Conservation (phyloP, 1,140 invertebrate species). For the Euura lappo region DNA sequence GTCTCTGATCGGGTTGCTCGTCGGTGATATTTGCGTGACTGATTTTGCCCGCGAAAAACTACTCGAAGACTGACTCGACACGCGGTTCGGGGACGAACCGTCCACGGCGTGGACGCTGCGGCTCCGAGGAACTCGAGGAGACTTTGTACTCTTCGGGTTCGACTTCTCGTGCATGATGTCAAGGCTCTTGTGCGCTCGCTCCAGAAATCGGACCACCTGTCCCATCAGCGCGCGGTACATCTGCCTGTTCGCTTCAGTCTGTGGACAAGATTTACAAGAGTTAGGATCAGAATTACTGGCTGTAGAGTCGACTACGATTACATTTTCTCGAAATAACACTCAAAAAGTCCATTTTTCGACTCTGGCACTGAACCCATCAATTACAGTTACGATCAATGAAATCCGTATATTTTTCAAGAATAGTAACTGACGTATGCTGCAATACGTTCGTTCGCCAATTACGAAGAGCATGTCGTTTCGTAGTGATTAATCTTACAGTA, state of each 20-base stretch:
- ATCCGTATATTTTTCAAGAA: too few relatives aligned
- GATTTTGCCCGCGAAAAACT: constrained; percentile 54
- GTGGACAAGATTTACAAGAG: constrained; percentile 44
- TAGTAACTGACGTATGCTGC: too few relatives aligned
- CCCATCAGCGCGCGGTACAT: constrained; percentile 83
- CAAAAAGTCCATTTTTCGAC: constrained; percentile 9
- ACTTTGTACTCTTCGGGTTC: constrained; percentile 38
- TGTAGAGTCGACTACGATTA: constrained; percentile 10
- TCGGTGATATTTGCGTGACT: constrained; percentile 52
- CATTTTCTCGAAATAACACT: constrained; percentile 1
- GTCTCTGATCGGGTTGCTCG: constrained; percentile 35
- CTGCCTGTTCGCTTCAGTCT: constrained; percentile 78
- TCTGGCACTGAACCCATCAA: too few relatives aligned
- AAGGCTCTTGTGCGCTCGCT: constrained; percentile 72
- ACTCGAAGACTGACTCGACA: constrained; percentile 30
- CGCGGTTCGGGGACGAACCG: constrained; percentile 21
- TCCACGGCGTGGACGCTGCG: constrained; percentile 58
- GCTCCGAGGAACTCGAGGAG: constrained; percentile 50
- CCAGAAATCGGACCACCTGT: constrained; percentile 77
- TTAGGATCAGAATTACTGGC: constrained; percentile 12
- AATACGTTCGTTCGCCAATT: too few relatives aligned
- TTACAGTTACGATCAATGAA: too few relatives aligned
- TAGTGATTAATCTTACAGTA: too few relatives aligned
- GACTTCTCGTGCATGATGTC: constrained; percentile 57
- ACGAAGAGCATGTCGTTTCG: too few relatives aligned